Base-by-base conservation (phyloP, 2,113 vertebrate genomes). In the Aplodontia rufa region DNA sequence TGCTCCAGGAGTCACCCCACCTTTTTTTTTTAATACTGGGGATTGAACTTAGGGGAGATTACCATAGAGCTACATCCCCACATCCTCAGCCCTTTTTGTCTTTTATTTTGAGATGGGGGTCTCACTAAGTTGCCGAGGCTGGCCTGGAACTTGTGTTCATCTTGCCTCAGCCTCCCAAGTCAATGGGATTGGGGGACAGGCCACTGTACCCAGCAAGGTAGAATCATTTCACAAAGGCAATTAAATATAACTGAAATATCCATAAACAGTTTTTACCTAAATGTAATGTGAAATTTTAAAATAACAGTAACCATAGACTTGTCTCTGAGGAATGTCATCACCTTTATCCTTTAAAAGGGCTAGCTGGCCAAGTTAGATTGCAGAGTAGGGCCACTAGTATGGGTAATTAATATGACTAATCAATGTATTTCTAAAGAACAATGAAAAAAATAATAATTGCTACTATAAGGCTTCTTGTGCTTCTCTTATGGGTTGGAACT, bases 251-350 rank as follows among this genome's bases (percentile, higher is more conserved):
- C 26, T 58, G 55, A 58, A 26, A 58, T 95, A 22, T 75, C 97
- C 35, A 81, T 47, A 96, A 94, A 69, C 76, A 26, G 84, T 84
- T 96, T 97, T 28, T 95, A 28, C 89, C 79, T 78, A 51, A 80
- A 16, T 47, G 69, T 71, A 51, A 97, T 94, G 30, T 86, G 7
- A 81, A 76, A 45, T n/a, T n/a, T n/a, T 79, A 85, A 69, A 83
- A 32, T 26, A 28, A 94, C 53, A 76, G 11, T 74, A 96, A 92
- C 26, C 3, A 16, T 76, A 80, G 37, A 4, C 40, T 91, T 91
- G 85, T 78, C 51, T 4, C 72, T 60, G n/a, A 60, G 32, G 35
- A 66, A 1, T 47, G 7, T 66, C 79, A 79, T 86, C 87, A 11
- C 81, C 30, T 94, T 92, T 84, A 64, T 82, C 51, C n/a, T 94